A percentile compares a stretch with the other conserved stretches of the same genome.
Evolutionary conservation across 2,888 invertebrate species (phyloP).

Genomic region (Argyresthia albistria): DNA sequence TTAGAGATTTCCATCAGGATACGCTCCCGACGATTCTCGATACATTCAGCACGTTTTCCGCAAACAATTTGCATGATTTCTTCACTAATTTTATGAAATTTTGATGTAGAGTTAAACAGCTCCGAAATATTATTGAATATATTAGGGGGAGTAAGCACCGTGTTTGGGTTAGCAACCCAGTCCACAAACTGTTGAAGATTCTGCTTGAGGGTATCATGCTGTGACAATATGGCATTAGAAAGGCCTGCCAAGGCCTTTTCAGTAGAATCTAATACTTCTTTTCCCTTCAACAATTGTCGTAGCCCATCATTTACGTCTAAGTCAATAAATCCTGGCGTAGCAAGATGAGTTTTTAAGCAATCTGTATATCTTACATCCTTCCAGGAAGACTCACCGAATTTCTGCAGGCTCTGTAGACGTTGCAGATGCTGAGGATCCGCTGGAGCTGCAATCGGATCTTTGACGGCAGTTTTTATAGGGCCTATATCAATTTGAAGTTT

Average conservation of each 20-base stretch:
- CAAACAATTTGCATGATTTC: conserved; percentile 11
- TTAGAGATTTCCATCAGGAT: conserved; percentile 8
- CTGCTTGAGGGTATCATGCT: conserved; percentile 5
- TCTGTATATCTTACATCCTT: conserved; percentile 9
- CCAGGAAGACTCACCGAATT: conserved; percentile 5
- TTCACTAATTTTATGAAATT: conserved; percentile 8
- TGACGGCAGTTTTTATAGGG: too few relatives aligned
- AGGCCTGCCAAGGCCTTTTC: conserved; percentile 6
- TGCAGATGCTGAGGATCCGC: too few relatives aligned
- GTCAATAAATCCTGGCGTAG: conserved; percentile 5
- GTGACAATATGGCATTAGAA: conserved; percentile 3
- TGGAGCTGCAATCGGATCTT: too few relatives aligned
- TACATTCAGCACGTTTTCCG: conserved; percentile 9
- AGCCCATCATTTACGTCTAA: conserved; percentile 7
- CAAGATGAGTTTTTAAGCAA: too few relatives aligned
- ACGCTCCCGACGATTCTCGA: conserved; percentile 10
- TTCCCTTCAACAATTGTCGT: conserved; percentile 7
- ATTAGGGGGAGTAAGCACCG: not conserved
- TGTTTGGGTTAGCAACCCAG: conserved; percentile 4
- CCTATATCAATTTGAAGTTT: too few relatives aligned
- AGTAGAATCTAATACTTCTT: conserved; percentile 3
- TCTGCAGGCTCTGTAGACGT: not conserved
- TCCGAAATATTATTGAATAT: conserved; percentile 10
- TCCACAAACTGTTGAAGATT: conserved; percentile 7
- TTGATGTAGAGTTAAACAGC: conserved; percentile 4